These are phyloP conservation scores for Enteromius paludinosus DNA, from an alignment of 2,797 vertebrate species.

Conservation along the genomic window DNA sequence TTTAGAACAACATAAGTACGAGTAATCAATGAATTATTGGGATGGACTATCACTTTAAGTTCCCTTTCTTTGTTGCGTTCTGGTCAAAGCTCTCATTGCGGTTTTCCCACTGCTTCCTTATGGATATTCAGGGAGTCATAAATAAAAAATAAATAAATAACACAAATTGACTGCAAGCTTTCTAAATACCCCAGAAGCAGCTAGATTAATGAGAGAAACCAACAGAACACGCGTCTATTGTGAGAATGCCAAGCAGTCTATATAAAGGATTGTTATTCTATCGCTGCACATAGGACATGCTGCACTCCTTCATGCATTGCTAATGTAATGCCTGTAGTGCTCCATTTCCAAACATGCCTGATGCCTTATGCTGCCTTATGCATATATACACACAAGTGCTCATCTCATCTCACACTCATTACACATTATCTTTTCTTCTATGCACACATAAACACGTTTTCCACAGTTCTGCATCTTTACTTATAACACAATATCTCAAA, in stretches of 20 bases:
- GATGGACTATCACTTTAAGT: neutral
- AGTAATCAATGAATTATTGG: neutral
- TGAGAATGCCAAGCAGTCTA: conserved; percentile 33
- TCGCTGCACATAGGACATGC: conserved; percentile 23
- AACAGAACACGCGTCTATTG: neutral
- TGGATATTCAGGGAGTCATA: conserved; percentile 5
- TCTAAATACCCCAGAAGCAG: conserved; percentile 18
- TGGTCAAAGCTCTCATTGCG: conserved; percentile 6
- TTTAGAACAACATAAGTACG: neutral
- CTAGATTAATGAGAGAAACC: conserved; percentile 11
- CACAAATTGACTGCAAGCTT: neutral
- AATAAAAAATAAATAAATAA: conserved; percentile 12
- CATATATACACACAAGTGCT: conserved; percentile 1
- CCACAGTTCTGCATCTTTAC: conserved; percentile 4
- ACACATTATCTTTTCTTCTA: neutral
- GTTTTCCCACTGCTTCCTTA: neutral
- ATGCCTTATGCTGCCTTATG: conserved; percentile 22
- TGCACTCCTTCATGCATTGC: conserved; percentile 43
- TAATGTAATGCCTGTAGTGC: conserved; percentile 42
- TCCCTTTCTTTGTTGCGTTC: conserved; percentile 10
- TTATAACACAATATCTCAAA: conserved; percentile 19
- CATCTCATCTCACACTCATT: neutral
- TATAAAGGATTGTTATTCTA: conserved; percentile 30
- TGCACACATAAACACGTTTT: neutral
- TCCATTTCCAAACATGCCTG: conserved; percentile 20